Evolutionary conservation across 1,140 invertebrate genomes (phyloP), one percentile per base, ranked within the genome.

Genomic region (Lethrus apterus): DNA sequence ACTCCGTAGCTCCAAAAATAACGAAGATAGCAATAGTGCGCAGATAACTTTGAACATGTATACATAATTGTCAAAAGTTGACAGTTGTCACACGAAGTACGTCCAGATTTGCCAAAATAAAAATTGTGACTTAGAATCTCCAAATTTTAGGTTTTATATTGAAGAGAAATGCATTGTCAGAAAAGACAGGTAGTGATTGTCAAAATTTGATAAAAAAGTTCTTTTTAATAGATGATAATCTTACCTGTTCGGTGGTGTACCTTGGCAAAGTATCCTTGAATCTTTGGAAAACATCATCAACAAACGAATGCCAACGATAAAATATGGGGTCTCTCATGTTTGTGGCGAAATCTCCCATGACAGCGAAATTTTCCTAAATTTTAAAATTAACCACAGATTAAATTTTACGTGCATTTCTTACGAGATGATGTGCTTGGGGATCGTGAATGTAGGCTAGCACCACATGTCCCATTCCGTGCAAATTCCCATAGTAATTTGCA

Each of bases 391-490:
- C 5, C 10, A 10, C 3, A 18, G 19, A 14, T 34, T 34, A 38
- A 13, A 17, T 31, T n/a, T 38, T 46, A 13, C 21, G 17, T 14
- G n/a, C 13, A 3, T 0, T 21, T 11, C 9, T 38, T 21, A 38
- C 35, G 2, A 42, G 14, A 42, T 42, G 40, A 17, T 29, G 24
- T 3, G 14, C 23, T 29, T 17, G 21, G 1, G 40, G 40, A 26
- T 86, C 83, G 51, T 86, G 82, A 23, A 73, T 67, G 46, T 72
- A 79, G 2, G 78, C 73, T 47, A 85, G 74, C 21, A 77, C 70
- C 0, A 79, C 63, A 47, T 76, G 73, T 0, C 81, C 81, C 46
- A 77, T 71, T 62, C 85, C 85, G 57, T 86, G 84, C 31, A 79
- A 57, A 58, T 82, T 73, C n/a, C 83, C 83, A 46, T 86, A 86